Conservation (phyloP, 2,888 invertebrate genomes). For the Pachycephus smyrnensis region DNA sequence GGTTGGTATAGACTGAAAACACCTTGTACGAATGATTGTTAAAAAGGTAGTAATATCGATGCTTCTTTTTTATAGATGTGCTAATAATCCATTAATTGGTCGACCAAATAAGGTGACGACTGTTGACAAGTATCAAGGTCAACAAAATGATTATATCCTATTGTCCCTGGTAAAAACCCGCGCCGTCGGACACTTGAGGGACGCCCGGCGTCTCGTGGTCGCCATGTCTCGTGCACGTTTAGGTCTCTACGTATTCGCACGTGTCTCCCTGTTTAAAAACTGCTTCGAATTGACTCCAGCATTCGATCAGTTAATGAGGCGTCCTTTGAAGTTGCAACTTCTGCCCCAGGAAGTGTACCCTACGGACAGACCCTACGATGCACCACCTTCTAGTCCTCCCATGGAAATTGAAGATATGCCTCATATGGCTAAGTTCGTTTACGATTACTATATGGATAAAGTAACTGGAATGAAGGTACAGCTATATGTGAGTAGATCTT, state of each 20-base stretch:
- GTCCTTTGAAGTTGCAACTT: constrained; percentile 84
- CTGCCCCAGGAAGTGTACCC: constrained; percentile 86
- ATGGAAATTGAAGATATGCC: constrained; percentile 87
- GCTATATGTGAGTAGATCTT: constrained; percentile 57
- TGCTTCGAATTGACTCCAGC: constrained; percentile 97
- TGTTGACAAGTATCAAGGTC: constrained; percentile 99
- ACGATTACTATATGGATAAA: constrained; percentile 87
- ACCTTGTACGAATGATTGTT: not conserved
- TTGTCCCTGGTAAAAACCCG: constrained; percentile 95
- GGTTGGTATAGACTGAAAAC: constrained; percentile 28
- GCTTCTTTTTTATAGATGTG: constrained; percentile 74
- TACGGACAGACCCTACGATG: constrained; percentile 71
- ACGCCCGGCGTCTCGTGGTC: constrained; percentile 95
- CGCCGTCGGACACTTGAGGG: constrained; percentile 97
- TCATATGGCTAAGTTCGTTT: constrained; percentile 95
- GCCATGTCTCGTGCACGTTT: constrained; percentile 98
- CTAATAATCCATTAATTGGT: constrained; percentile 94
- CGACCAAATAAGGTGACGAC: constrained; percentile 93
- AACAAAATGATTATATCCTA: constrained; percentile 98
- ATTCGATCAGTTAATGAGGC: constrained; percentile 87
- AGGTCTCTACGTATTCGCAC: constrained; percentile 95
- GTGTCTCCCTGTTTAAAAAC: constrained; percentile 92
- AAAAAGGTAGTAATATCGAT: not conserved
- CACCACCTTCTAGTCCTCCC: constrained; percentile 67
- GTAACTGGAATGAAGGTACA: constrained; percentile 74